phyloP scores from a whole-genome alignment of 2,113 vertebrate species.

The Coryphaenoides rupestris region DNA sequence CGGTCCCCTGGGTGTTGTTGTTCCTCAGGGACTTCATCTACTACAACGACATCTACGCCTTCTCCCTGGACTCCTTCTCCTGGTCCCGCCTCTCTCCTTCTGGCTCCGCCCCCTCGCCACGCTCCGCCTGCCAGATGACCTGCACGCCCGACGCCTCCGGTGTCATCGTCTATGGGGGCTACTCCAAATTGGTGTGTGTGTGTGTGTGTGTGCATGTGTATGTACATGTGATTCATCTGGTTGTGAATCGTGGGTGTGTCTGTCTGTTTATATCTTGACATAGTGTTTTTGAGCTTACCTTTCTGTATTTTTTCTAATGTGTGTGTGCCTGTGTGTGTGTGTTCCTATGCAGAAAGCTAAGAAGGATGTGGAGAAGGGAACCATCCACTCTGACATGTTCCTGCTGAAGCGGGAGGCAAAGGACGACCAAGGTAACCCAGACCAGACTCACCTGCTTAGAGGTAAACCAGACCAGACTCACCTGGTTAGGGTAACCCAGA shows the following conservation, averaged over 20 bases:
- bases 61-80: conserved; percentile 85
- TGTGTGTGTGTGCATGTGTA: neutral
- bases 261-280: neutral
- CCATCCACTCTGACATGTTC: conserved; percentile 90
- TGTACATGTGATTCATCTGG: neutral
- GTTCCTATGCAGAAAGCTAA: conserved; percentile 79
- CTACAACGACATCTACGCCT: conserved; percentile 87
- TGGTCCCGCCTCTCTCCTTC: conserved; percentile 82
- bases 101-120: conserved; percentile 76
- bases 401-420: conserved; percentile 79
- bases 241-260: neutral
- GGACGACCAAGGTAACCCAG: conserved; percentile 74
- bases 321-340: neutral
- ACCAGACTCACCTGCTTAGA: too few relatives aligned
- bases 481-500: too few relatives aligned
- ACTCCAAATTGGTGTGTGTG: conserved; percentile 86
- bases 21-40: conserved; percentile 90
- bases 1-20: neutral
- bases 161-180: conserved; percentile 88
- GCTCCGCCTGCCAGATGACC: conserved; percentile 87
- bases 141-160: conserved; percentile 74
- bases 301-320: neutral
- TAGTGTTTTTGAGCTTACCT: neutral
- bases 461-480: too few relatives aligned
- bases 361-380: conserved; percentile 94